Base-by-base conservation (phyloP, 2,797 vertebrate species). In the Hephaestus fuliginosus region DNA sequence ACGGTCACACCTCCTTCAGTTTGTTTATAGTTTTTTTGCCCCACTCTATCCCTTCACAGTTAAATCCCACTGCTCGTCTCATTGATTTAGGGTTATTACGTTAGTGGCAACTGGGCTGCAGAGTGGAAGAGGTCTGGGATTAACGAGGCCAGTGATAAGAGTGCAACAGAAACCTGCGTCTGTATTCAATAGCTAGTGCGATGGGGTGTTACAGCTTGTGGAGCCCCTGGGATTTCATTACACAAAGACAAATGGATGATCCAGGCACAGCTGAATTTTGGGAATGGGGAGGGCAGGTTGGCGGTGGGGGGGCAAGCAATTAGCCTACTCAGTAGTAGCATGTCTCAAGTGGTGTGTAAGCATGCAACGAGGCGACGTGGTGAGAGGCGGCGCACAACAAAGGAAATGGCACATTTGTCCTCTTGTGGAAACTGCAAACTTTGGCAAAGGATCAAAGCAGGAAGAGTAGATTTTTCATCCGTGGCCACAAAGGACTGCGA, bases 61-160 rank as follows among this genome's bases (percentile, higher is more conserved):
- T 80, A 91, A 92, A 87, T 92, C 90, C 90, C 84, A 57, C 69
- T 6, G 87, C 86, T 91, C 78, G 70, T 93, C 90, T 90, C 84
- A 71, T 85, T 94, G 93, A 95, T 95, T 95, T 94, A 95, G 85
- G 90, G 83, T 93, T 93, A 94, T 94, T 94, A 94, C 88, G 69
- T 87, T 88, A 66, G 88, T 82, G 77, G 86, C 88, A 79, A 81
- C 84, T 62, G 84, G 84, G 70, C 87, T 68, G 76, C 69, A 49
- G 88, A 90, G 86, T 83, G 86, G 87, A 92, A 84, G 77, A 89
- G 87, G 90, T 91, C 70, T 57, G 87, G 91, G 92, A 94, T 95
- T 95, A 96, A 94, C 83, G 81, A 94, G 91, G 82, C 71, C 79
- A 43, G 81, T 76, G 90, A 94, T 94, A 93, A 93, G 92, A 95